phyloP scores from a whole-genome alignment of 2,797 vertebrate genomes.

The Decapterus maruadsi region DNA sequence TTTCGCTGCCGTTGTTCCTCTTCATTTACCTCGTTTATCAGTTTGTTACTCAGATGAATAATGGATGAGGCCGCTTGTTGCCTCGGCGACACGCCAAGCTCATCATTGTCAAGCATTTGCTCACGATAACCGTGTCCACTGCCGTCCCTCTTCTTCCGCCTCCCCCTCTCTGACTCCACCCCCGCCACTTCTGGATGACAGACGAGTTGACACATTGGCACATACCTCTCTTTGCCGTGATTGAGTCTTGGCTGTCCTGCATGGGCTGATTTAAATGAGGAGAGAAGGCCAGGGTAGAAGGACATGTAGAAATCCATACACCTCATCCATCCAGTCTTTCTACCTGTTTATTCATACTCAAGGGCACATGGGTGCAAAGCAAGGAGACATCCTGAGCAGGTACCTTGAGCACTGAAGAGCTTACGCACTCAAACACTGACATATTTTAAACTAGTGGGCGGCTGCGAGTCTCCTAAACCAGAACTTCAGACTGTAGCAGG shows the following conservation, averaged over 20 bases:
- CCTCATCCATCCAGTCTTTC: conserved; percentile 9
- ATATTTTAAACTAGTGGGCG: neutral
- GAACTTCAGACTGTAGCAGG: conserved; percentile 3
- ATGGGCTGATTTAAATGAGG: conserved; percentile 63
- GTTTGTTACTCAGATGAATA: conserved; percentile 81
- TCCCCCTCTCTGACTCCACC: conserved; percentile 37
- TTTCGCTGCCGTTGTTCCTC: conserved; percentile 74
- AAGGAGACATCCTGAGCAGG: neutral
- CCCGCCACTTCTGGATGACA: conserved; percentile 65
- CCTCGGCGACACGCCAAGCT: conserved; percentile 73
- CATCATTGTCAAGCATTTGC: conserved; percentile 65
- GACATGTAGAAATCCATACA: conserved; percentile 34
- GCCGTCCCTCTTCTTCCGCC: conserved; percentile 7
- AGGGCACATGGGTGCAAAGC: conserved; percentile 10
- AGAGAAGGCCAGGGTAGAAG: conserved; percentile 28
- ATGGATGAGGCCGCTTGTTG: conserved; percentile 80
- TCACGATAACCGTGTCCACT: conserved; percentile 48
- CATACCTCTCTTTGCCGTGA: conserved; percentile 50
- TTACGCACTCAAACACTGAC: neutral
- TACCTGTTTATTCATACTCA: conserved; percentile 12
- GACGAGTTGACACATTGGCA: conserved; percentile 58
- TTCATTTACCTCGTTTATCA: conserved; percentile 83
- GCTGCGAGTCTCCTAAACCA: neutral
- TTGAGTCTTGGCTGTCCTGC: conserved; percentile 62
- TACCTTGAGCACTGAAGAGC: neutral